phyloP scores from a whole-genome alignment of 2,797 vertebrate genomes.

The Pelochelys cantorii region DNA sequence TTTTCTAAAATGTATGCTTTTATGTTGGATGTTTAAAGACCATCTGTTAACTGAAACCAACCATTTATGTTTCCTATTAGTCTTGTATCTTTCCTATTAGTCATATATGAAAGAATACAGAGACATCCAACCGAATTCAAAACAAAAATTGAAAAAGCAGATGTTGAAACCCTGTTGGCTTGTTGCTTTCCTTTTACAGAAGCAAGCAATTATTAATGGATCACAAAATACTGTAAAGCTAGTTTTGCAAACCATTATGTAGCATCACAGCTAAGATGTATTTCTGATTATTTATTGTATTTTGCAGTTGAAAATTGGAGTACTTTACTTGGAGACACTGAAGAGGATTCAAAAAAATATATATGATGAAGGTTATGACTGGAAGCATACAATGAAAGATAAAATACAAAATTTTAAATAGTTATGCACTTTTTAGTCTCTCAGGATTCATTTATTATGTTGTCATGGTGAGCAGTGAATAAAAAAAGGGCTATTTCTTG shows the following conservation, averaged over 20 bases:
- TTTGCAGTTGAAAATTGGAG: slow-evolving; percentile 56
- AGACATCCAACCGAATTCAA: slow-evolving; percentile 88
- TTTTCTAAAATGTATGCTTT: slow-evolving; percentile 82
- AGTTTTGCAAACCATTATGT: slow-evolving; percentile 43
- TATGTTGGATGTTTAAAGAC: slow-evolving; percentile 84
- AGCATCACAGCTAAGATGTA: slow-evolving; percentile 21
- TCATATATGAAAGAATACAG: slow-evolving; percentile 93
- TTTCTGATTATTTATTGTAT: slow-evolving; percentile 49
- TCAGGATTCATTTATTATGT: slow-evolving; percentile 78
- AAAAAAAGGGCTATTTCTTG: slow-evolving; percentile 75
- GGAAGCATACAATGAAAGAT: slow-evolving; percentile 68
- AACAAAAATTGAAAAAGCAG: slow-evolving; percentile 91
- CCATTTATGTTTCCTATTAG: slow-evolving; percentile 82
- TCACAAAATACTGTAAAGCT: slow-evolving; percentile 55
- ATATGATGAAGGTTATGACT: slow-evolving; percentile 66
- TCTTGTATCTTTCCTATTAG: slow-evolving; percentile 92
- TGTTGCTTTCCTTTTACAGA: slow-evolving; percentile 75
- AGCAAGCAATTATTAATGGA: slow-evolving; percentile 72
- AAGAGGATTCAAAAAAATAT: slow-evolving; percentile 57
- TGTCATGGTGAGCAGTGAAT: slow-evolving; percentile 78
- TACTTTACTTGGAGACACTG: slow-evolving; percentile 68
- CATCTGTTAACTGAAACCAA: slow-evolving; percentile 84
- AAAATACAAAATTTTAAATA: slow-evolving; percentile 73
- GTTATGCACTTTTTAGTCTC: slow-evolving; percentile 66
- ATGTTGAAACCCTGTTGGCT: slow-evolving; percentile 85